These are phyloP conservation scores for Hippocampus abdominalis DNA, from an alignment of 2,113 vertebrate genomes.

Conservation along the genomic window DNA sequence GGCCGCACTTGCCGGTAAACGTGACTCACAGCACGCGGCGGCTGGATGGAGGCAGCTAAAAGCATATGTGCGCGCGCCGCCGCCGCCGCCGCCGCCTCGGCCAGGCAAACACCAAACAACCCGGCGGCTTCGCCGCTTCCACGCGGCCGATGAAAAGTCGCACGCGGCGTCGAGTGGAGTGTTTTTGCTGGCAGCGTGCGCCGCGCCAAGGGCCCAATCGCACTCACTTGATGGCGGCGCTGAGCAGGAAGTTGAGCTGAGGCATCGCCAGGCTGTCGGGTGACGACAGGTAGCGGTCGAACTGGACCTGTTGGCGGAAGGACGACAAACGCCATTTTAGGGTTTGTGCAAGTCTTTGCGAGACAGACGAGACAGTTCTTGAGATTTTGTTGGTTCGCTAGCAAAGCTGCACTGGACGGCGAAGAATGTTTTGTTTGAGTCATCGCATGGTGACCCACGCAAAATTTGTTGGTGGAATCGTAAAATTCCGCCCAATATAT, in stretches of 20 bases:
- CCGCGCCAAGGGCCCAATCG: neutral
- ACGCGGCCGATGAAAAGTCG: neutral
- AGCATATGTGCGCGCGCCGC: constrained; percentile 52
- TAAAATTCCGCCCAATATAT: no score
- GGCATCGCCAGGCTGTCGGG: constrained; percentile 90
- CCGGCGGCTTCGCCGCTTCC: constrained; percentile 20
- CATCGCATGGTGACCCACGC: no score
- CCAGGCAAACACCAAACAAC: constrained; percentile 50
- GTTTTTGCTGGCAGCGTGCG: constrained; percentile 44
- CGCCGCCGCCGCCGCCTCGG: constrained; percentile 60
- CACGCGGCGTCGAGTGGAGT: constrained; percentile 34
- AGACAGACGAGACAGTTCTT: no score
- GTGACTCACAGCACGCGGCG: constrained; percentile 64
- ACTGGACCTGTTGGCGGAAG: constrained; percentile 79
- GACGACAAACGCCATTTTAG: neutral
- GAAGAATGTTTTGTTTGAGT: no score
- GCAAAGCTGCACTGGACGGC: no score
- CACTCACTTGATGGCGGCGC: constrained; percentile 92
- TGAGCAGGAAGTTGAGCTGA: constrained; percentile 93
- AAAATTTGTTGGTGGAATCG: no score
- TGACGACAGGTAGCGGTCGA: constrained; percentile 91
- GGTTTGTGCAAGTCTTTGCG: no score
- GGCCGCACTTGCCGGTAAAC: constrained; percentile 71
- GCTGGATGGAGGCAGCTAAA: constrained; percentile 63
- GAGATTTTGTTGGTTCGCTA: no score